Evolutionary conservation across 2,888 invertebrate species (phyloP).

Genomic region (Cephus spinipes): DNA sequence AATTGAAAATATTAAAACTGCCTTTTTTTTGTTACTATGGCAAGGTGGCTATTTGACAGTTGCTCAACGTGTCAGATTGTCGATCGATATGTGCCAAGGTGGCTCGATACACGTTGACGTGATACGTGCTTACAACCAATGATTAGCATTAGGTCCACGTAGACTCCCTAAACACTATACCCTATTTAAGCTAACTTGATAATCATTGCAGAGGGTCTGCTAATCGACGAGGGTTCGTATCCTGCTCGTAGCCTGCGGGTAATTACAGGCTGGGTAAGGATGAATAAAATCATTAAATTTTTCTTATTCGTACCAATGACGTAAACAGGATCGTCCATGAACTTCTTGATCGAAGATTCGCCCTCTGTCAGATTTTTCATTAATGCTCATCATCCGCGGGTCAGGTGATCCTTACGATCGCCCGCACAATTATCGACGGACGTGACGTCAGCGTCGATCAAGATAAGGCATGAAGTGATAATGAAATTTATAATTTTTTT

Average conservation of each 20-base stretch:
- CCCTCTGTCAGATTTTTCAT: not conserved
- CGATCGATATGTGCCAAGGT: not conserved
- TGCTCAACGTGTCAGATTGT: not conserved
- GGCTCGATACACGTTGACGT: not conserved
- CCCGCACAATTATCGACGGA: not conserved
- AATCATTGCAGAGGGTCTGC: constrained; percentile 56
- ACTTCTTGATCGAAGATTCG: not conserved
- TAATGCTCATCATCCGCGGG: not conserved
- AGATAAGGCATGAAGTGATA: too few relatives aligned
- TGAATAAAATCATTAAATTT: constrained; percentile 64
- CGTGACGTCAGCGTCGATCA: too few relatives aligned
- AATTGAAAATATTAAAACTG: not conserved
- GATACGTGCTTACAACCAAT: constrained; percentile 8
- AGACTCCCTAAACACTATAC: constrained; percentile 61
- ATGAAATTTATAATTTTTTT: not conserved
- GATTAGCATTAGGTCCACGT: constrained; percentile 50
- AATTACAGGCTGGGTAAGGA: constrained; percentile 62
- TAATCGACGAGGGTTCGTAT: constrained; percentile 51
- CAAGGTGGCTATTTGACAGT: not conserved
- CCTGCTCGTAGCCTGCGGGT: constrained; percentile 54
- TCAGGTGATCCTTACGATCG: not conserved
- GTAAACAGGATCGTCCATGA: not conserved
- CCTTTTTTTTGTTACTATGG: not conserved
- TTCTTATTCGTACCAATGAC: constrained; percentile 29
- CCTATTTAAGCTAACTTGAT: constrained; percentile 64